Base-by-base conservation (phyloP, 2,113 vertebrate genomes). In the Leiothrix lutea region DNA sequence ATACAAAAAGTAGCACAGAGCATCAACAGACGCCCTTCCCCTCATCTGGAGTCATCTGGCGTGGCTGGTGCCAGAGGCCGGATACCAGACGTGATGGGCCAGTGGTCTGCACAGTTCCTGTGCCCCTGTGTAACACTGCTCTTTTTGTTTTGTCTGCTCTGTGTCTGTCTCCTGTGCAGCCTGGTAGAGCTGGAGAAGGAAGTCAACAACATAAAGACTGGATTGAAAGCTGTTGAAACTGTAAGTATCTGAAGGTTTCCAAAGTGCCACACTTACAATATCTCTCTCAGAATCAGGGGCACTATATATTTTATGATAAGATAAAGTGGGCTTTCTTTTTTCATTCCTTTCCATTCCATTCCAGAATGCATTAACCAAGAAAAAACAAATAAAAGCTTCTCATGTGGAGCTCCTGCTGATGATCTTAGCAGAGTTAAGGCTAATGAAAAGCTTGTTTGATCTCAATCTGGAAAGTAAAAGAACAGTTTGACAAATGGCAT, bases 181-280 rank as follows among this genome's bases (percentile, higher is more conserved):
- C 97, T 99, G 95, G 96, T 98, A 8, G 99, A 99, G 96, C 96
- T 99, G 98, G 99, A 99, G 96, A 99, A 99, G 98, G 99, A 99
- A 96, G 98, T 99, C 86, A 97, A 98, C 97, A 98, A 96, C 91
- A 98, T 99, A 95, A 99, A 97, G 97, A 99, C 95, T 8, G 99
- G 99, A 91, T 98, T 99, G 95, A 98, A 99, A 97, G 99, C 98
- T 26, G 98, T 99, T 9, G 99, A 99, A 96, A 97, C 98, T 96
- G 99, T 99, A 95, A 99, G 99, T 98, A 95, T 95, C 53, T 89
- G 77, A 91, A 86, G 54, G 66, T 75, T 94, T 94, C 91, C 58
- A 73, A 95, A 71, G 57, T 1, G 2, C 78, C 64, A 54, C 50
- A 31, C 50, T 81, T 81, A 87, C 81, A 97, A 92, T 91, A 92